Conservation (phyloP, 1,140 invertebrate species). For the Drosophila truncata region DNA sequence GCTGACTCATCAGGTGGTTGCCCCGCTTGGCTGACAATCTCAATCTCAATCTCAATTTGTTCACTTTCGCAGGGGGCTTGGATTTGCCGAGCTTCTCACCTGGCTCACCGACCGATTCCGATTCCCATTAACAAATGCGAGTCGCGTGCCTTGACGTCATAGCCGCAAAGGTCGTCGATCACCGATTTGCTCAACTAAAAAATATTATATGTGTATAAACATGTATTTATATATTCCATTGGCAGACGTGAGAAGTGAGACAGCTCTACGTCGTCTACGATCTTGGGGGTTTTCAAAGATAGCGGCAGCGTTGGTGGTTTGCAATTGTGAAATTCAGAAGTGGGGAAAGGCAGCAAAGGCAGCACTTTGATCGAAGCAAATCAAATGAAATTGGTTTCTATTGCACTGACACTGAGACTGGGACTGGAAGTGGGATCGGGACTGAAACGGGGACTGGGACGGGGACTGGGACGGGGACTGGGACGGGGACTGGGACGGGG, state of each 20-base stretch:
- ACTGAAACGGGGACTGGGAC: neutral
- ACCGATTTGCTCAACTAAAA: constrained; percentile 19
- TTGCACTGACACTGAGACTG: neutral
- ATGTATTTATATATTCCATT: neutral
- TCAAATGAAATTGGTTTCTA: constrained; percentile 16
- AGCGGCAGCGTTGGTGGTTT: neutral
- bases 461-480: no score
- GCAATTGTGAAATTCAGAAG: constrained; percentile 36
- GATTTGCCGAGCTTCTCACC: constrained; percentile 2
- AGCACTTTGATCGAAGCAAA: neutral
- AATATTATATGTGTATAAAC: neutral
- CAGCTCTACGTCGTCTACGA: constrained; percentile 7
- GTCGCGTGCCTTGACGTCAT: constrained; percentile 78
- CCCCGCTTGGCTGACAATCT: constrained; percentile 54
- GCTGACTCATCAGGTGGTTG: constrained; percentile 57
- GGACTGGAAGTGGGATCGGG: no score
- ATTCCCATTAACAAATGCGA: constrained; percentile 46
- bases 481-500: neutral
- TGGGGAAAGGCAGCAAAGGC: neutral
- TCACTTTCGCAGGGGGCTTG: constrained; percentile 18
- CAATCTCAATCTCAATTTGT: constrained; percentile 36
- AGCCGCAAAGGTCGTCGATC: constrained; percentile 25
- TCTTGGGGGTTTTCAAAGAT: constrained; percentile 43
- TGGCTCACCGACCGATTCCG: no score
- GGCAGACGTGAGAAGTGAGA: constrained; percentile 2